Evolutionary conservation across 2,888 invertebrate genomes (phyloP).

Genomic region (Aelia acuminata): DNA sequence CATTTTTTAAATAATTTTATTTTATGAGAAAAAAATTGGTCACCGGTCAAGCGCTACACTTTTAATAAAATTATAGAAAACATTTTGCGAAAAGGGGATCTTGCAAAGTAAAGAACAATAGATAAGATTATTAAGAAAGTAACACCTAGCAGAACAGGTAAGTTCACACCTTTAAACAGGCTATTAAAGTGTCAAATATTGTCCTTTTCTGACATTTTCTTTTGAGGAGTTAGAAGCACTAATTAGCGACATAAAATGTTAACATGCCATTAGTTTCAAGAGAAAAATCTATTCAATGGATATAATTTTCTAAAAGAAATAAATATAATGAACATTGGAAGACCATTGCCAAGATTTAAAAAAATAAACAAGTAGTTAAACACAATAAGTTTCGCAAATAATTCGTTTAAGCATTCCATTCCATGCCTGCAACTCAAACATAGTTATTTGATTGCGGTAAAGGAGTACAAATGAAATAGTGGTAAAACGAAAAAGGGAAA

Average conservation of each 20-base stretch:
- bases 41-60: background rate
- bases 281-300: background rate
- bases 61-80: background rate
- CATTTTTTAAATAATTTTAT: no score
- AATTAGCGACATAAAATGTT: background rate
- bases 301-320: background rate
- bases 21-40: no score
- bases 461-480: background rate
- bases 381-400: background rate
- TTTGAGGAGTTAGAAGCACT: background rate
- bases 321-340: background rate
- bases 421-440: background rate
- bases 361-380: no score
- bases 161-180: background rate
- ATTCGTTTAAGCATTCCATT: background rate
- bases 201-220: constrained; percentile 42
- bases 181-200: constrained; percentile 26
- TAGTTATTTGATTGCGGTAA: background rate
- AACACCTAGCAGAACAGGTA: background rate
- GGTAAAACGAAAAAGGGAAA: background rate
- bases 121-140: background rate
- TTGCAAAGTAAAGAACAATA: background rate
- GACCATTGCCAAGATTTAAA: background rate
- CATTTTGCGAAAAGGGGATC: no score
- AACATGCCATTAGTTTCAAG: background rate